Evolutionary conservation across 2,888 invertebrate genomes (phyloP).

Genomic region (Caenorhabditis drosophilae): DNA sequence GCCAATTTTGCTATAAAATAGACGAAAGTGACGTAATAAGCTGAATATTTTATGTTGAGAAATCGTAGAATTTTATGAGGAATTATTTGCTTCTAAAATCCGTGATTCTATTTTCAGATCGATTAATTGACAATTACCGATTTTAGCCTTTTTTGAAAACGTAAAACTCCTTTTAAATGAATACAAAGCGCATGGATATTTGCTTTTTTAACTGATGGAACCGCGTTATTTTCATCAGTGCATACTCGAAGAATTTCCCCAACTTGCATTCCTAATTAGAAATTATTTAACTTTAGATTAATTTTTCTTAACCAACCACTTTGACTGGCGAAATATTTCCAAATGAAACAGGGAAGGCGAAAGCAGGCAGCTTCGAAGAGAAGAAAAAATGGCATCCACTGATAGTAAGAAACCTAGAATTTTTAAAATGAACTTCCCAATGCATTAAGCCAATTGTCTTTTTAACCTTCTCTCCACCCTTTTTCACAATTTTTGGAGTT

Average conservation of each 20-base stretch:
- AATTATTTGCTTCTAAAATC: constrained; percentile 51
- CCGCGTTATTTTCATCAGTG: constrained; percentile 62
- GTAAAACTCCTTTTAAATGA: constrained; percentile 64
- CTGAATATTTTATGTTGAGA: constrained; percentile 59
- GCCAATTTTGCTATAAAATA: constrained; percentile 62
- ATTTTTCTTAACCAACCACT: constrained; percentile 45
- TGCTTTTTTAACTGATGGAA: constrained; percentile 62
- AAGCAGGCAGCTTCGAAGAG: constrained; percentile 66
- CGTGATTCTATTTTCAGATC: not conserved
- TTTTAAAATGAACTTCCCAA: not conserved
- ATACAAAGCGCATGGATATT: constrained; percentile 60
- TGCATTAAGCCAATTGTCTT: too few relatives aligned
- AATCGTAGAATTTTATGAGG: constrained; percentile 59
- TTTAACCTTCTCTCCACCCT: constrained; percentile 34
- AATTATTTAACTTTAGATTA: not conserved
- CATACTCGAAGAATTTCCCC: constrained; percentile 65
- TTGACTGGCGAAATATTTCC: constrained; percentile 67
- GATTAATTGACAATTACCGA: not conserved
- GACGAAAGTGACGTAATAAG: constrained; percentile 58
- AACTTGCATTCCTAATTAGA: constrained; percentile 60
- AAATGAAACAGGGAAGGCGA: constrained; percentile 63
- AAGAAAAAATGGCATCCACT: constrained; percentile 65
- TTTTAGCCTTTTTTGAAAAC: constrained; percentile 65
- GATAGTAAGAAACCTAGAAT: constrained; percentile 53
- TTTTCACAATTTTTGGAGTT: constrained; percentile 23